A percentile compares a stretch with the other conserved stretches of the same genome.
These are phyloP conservation scores for Rutilus rutilus DNA, from an alignment of 2,113 vertebrate genomes.

Conservation along the genomic window DNA sequence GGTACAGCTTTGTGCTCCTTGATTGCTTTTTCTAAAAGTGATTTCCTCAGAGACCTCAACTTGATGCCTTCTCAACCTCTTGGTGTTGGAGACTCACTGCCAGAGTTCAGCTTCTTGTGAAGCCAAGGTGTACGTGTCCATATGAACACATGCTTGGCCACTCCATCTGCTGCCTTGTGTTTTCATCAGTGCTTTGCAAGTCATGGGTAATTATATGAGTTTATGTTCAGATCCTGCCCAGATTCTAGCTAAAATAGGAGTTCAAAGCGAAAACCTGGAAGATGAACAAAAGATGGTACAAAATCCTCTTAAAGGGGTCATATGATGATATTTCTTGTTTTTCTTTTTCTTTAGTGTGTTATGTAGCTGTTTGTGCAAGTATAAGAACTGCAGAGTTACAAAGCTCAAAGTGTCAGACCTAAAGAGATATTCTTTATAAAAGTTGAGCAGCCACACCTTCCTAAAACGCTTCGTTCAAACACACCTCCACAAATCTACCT, in stretches of 20 bases:
- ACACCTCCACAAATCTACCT: too few species aligned
- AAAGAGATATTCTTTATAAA: too few species aligned
- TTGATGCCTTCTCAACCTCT: constrained; percentile 8
- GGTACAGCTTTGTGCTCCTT: constrained; percentile 13
- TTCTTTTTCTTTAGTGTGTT: too few species aligned
- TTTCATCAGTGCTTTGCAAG: neutral
- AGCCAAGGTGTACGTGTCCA: neutral
- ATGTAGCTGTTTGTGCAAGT: too few species aligned
- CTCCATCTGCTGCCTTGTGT: constrained; percentile 1
- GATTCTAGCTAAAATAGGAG: neutral
- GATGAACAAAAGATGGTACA: too few species aligned
- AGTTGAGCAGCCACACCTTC: too few species aligned
- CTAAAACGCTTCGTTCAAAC: too few species aligned
- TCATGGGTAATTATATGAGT: neutral
- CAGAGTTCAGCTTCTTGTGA: neutral
- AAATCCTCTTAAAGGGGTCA: too few species aligned
- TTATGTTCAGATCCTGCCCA: neutral
- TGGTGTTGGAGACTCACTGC: neutral
- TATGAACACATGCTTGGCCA: neutral
- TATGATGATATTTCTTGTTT: too few species aligned
- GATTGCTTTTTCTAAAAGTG: constrained; percentile 38
- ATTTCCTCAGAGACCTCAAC: constrained; percentile 28
- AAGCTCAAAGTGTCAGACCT: too few species aligned
- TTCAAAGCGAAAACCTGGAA: too few species aligned
- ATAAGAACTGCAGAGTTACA: too few species aligned